A percentile compares a stretch with the other conserved stretches of the same genome.
These are phyloP conservation scores for Triplophysa bombifrons DNA, from an alignment of 2,797 vertebrate genomes.

Conservation along the genomic window DNA sequence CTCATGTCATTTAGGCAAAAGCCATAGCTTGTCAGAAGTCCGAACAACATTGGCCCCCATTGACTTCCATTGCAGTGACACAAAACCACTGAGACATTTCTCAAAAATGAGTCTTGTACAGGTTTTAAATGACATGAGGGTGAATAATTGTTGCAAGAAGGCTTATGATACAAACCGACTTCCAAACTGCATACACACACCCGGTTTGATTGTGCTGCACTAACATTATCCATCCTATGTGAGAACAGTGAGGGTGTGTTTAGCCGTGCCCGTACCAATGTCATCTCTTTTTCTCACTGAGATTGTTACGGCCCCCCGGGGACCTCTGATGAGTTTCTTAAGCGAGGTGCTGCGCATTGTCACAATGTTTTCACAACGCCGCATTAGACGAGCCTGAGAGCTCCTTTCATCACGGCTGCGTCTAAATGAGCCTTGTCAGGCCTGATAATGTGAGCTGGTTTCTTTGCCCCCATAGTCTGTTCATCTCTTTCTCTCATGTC, in stretches of 20 bases:
- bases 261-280: not conserved
- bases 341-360: conserved; percentile 73
- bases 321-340: conserved; percentile 70
- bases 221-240: not conserved
- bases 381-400: conserved; percentile 64
- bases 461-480: conserved; percentile 60
- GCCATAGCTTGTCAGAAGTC: conserved; percentile 32
- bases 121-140: too few species aligned
- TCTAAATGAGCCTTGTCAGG: conserved; percentile 76
- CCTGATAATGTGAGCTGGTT: conserved; percentile 70
- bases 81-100: too few species aligned
- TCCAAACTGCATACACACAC: not conserved
- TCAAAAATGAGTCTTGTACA: too few species aligned
- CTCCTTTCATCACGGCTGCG: conserved; percentile 72
- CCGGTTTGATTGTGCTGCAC: conserved; percentile 1
- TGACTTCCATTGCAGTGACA: too few species aligned
- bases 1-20: conserved; percentile 63
- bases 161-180: not conserved
- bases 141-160: too few species aligned
- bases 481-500: conserved; percentile 49
- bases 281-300: conserved; percentile 11
- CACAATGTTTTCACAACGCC: conserved; percentile 72
- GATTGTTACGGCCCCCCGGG: conserved; percentile 58
- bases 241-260: not conserved
- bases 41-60: too few species aligned